Evolutionary conservation across 92 coral and sea anemone genomes (phyloP), one percentile per base, ranked within the genome.

Genomic region (Palythoa grandiflora): DNA sequence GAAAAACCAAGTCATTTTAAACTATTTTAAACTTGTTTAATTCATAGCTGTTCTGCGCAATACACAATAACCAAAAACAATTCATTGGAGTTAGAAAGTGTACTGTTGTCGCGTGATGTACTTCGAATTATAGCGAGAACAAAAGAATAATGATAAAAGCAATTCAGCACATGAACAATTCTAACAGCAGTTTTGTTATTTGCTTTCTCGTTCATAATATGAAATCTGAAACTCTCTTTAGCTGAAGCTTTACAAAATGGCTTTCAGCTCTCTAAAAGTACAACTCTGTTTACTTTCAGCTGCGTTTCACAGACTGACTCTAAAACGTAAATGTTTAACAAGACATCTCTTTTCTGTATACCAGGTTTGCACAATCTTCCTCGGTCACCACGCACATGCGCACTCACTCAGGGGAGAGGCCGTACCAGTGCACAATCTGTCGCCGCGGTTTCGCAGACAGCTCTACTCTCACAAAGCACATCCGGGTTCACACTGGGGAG

Each of bases 371-470:
- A 9, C 93, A 91, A 59, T 91, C 93, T 71, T 91, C 93, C 74
- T 91, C 93, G 2, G 91, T 91, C 28, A 91, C 93, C 38, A 91
- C 93, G 9, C 93, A 91, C 91, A 87, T 91, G 93, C 93, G 93
- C 77, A 91, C 91, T 68, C 93, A 91, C 73, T 87, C 93, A 2
- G 91, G 93, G 1, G 93, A 91, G 75, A 79, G 93, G 74, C 93
- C 93, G 0, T 91, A 91, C 88, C 78, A 77, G 79, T 87, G 93
- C 68, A 87, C 59, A 50, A 36, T 83, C 40, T 91, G 94, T 80
- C 73, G 89, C 3, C 92, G 94, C 16, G 94, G 94, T 21, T 91
- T 91, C 73, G 91, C 94, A 76, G 92, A 89, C 85, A 91, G 94
- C 92, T 91, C 94, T 11, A 91, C 94, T 70, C 94, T 91, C 57